Evolutionary conservation across 2,888 invertebrate genomes (phyloP).

Genomic region (Sympetrum striolatum): DNA sequence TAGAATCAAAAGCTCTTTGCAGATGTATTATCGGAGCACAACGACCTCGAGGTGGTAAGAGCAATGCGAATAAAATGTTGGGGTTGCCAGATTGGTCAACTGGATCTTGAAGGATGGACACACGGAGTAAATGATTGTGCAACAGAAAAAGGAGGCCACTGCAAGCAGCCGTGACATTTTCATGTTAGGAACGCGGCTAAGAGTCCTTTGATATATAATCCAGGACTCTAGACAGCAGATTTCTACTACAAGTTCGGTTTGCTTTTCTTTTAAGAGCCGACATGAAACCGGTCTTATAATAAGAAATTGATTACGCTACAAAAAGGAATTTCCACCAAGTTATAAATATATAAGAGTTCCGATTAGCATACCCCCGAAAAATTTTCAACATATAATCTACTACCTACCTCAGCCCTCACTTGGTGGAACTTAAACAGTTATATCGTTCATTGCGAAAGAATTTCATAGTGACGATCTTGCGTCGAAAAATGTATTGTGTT

Average conservation of each 20-base stretch:
- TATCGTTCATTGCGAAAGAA: too few relatives aligned
- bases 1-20: too few relatives aligned
- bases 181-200: not conserved
- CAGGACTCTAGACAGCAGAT: not conserved
- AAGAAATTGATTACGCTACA: too few relatives aligned
- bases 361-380: too few relatives aligned
- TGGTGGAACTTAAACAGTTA: too few relatives aligned
- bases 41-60: not conserved
- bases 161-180: not conserved
- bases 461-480: too few relatives aligned
- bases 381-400: too few relatives aligned
- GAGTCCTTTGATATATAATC: not conserved
- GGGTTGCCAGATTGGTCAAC: not conserved
- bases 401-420: too few relatives aligned
- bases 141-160: not conserved
- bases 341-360: too few relatives aligned
- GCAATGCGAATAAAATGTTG: not conserved
- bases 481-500: too few relatives aligned
- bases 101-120: not conserved
- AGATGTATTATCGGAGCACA: not conserved
- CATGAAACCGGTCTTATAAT: too few relatives aligned
- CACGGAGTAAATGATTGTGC: not conserved
- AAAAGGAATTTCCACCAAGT: too few relatives aligned
- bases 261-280: not conserved
- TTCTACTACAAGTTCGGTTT: not conserved